Base-by-base conservation (phyloP, 2,888 invertebrate species). In the Dione vanillae region DNA sequence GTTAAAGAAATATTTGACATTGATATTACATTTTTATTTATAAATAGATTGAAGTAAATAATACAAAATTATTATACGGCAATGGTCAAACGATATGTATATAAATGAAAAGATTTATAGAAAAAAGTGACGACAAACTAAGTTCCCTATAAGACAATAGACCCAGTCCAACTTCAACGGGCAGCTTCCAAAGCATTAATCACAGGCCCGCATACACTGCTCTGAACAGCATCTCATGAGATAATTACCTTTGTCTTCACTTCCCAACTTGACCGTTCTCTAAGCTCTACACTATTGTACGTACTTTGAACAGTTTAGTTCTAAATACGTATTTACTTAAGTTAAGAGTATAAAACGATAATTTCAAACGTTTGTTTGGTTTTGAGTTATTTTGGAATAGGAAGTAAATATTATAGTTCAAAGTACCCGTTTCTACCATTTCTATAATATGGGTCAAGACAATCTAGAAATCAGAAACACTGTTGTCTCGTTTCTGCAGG, bases 221-320 rank as follows among this genome's bases (percentile, higher is more conserved):
- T 61, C 45, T 61, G 61, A 49, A 20, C 59, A 35, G 45, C 45
- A 43, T 27, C 45, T 16, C n/a, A 61, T 27, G 61, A 61, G 61
- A 61, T 61, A 61, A 61, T 45, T 61, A 45, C n/a, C 61, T 45
- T 61, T 61, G 61, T 61, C 56, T n/a, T 27, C n/a, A n/a, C 27
- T 14, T 59, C 41, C 10, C 16, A 61, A 27, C 61, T 40, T 52
- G 51, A 65, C 65, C 51, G 51, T 65, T 19, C 14, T 10, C 37
- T 51, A 51, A 65, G 37, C 51, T 40, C 51, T 40, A 37, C 35
- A 5, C 37, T 40, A 56, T 56, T 56, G 37, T 56, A 11, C 14
- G 35, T 35, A 35, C 27, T 52, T 9, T 19, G 20, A 2, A 19
- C 19, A 27, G 20, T n/a, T 61, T 45, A 61, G 16, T 27, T 59